Base-by-base conservation (phyloP, 2,888 invertebrate species). In the Cheilosia vernalis region DNA sequence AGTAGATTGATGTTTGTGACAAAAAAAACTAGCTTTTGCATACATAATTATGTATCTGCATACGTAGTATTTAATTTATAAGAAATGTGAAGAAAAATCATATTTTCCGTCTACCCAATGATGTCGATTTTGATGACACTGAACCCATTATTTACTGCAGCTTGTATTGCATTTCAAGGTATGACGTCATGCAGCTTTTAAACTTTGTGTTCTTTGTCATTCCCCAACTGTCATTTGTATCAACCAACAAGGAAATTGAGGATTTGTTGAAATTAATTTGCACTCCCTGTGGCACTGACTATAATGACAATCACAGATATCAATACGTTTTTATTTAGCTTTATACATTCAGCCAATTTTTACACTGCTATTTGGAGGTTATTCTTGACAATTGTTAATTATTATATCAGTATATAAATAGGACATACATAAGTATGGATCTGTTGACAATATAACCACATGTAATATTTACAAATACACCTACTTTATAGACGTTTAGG, bases 111-210 rank as follows among this genome's bases (percentile, higher is more conserved):
- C 40, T 24, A 60, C 21, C 40, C 9, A 55, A 51, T 13, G 66
- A 51, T 47, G 1, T 17, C 49, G 19, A 56, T 13, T 10, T 10
- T 30, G 24, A n/a, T 24, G 4, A n/a, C 27, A 17, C 9, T 33
- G 1, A 55, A 55, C 37, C 49, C 56, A 47, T 47, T 47, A 61
- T 15, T 53, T n/a, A 27, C 27, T 63, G 40, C 9, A 27, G 27
- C 40, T 47, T 66, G 60, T 40, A 10, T 15, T 51, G 19, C 60
- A 77, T 61, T 77, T 79, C 37, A 9, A 53, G 21, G 17, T 2
- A 72, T 82, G 82, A 82, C 77, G 82, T 66, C 70, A 82, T 40
- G n/a, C 64, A 66, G 56, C 19, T 44, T 30, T 33, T 64, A 63
- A 76, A 81, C 81, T 81, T 81, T 81, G 69, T 24, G n/a, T 37